Conservation (phyloP, 2,888 invertebrate genomes). For the Dryobotodes eremita region DNA sequence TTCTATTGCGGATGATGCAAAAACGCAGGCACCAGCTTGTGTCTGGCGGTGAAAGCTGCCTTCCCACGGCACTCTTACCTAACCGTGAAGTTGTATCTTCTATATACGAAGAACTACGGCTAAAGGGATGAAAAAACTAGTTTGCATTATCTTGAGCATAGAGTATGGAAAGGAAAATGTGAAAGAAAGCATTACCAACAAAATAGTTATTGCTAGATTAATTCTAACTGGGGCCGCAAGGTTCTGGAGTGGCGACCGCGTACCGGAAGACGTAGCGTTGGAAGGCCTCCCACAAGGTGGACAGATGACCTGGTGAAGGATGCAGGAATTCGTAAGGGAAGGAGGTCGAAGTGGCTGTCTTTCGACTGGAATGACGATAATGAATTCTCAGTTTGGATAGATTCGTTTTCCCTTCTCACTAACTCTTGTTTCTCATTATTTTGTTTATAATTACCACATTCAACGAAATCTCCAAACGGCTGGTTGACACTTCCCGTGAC, state of each 20-base stretch:
- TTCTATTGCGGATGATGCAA: slow-evolving; percentile 72
- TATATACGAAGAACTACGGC: slow-evolving; percentile 31
- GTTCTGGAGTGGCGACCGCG: too few relatives aligned
- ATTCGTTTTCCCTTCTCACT: neutral
- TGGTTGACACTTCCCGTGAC: too few relatives aligned
- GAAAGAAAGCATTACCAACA: neutral
- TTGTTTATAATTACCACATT: too few relatives aligned
- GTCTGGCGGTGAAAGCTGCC: slow-evolving; percentile 67
- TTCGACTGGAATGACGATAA: too few relatives aligned
- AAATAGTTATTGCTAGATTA: too few relatives aligned
- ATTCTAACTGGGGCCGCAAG: too few relatives aligned
- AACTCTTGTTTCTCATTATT: neutral
- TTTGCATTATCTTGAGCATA: neutral
- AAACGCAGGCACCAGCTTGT: slow-evolving; percentile 68
- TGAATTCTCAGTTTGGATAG: neutral
- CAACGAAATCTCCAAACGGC: too few relatives aligned
- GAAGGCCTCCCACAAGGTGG: too few relatives aligned
- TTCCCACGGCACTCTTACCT: slow-evolving; percentile 81
- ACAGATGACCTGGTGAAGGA: too few relatives aligned
- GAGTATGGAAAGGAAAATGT: neutral
- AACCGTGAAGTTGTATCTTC: slow-evolving; percentile 69
- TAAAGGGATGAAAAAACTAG: slow-evolving; percentile 39
- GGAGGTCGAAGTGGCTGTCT: too few relatives aligned
- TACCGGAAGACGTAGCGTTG: too few relatives aligned
- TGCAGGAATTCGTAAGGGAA: too few relatives aligned